Evolutionary conservation across 1,140 invertebrate genomes (phyloP).

Genomic region (Brachystomella parvula): DNA sequence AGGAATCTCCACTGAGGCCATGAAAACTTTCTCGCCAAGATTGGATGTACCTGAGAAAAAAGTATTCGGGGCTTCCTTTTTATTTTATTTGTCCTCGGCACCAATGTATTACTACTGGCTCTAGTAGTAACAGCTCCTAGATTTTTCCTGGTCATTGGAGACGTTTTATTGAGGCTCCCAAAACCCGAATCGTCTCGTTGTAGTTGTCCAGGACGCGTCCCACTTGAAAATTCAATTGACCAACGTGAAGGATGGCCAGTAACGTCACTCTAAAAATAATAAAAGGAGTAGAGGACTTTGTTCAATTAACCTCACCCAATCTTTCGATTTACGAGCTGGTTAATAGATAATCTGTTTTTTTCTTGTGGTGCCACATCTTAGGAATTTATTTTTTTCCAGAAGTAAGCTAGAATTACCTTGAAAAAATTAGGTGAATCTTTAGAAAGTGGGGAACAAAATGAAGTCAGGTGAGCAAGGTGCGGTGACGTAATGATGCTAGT

Average conservation of each 20-base stretch:
- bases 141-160: neutral
- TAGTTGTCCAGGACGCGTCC: neutral
- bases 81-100: conserved; percentile 43
- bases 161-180: neutral
- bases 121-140: neutral
- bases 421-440: conserved; percentile 6
- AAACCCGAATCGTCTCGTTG: neutral
- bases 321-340: neutral
- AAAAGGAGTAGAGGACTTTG: neutral
- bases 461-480: conserved; percentile 35
- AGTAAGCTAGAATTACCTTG: neutral
- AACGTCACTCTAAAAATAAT: too few species aligned
- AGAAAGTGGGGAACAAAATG: conserved; percentile 32
- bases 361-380: neutral
- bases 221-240: neutral
- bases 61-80: conserved; percentile 87
- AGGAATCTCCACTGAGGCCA: neutral
- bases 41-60: conserved; percentile 66
- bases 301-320: neutral
- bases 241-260: too few species aligned
- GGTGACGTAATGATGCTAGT: conserved; percentile 36
- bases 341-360: neutral
- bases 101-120: neutral
- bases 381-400: neutral
- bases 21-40: neutral